These are phyloP conservation scores for Xylocopa sonorina DNA, from an alignment of 1,140 invertebrate species.

Conservation along the genomic window DNA sequence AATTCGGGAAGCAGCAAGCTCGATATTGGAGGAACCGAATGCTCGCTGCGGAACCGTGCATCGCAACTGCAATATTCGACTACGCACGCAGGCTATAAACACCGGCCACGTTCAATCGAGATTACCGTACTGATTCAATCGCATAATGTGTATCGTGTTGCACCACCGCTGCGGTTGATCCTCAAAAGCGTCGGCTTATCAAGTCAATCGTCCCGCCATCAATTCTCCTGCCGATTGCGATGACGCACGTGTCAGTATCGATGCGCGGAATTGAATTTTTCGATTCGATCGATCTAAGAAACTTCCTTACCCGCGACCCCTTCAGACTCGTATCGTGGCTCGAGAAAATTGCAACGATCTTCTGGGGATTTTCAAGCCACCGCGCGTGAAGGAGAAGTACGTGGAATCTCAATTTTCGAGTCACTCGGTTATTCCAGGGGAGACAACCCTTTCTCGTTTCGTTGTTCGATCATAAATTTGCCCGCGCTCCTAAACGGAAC, in stretches of 20 bases:
- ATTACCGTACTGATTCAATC: constrained; percentile 49
- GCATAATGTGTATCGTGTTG: constrained; percentile 36
- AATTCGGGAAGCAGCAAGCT: constrained; percentile 9
- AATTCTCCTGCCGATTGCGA: not conserved
- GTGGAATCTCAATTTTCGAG: too few relatives aligned
- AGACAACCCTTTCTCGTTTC: too few relatives aligned
- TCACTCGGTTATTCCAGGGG: too few relatives aligned
- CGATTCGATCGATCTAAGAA: too few relatives aligned
- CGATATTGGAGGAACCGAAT: constrained; percentile 25
- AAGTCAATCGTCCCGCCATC: constrained; percentile 22
- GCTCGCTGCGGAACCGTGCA: not conserved
- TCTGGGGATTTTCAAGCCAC: too few relatives aligned
- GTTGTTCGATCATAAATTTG: too few relatives aligned
- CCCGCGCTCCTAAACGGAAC: too few relatives aligned
- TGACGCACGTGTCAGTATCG: too few relatives aligned
- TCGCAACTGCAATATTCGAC: constrained; percentile 11
- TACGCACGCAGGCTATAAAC: constrained; percentile 5
- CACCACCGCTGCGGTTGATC: constrained; percentile 24
- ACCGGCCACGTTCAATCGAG: constrained; percentile 35
- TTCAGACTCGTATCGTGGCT: too few relatives aligned
- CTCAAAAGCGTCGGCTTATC: constrained; percentile 32
- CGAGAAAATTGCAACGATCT: too few relatives aligned
- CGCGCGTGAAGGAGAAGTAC: too few relatives aligned
- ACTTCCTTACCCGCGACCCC: too few relatives aligned
- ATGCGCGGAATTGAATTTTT: not conserved